Evolutionary conservation across 1,140 invertebrate species (phyloP).

Genomic region (Calycopis cecrops): DNA sequence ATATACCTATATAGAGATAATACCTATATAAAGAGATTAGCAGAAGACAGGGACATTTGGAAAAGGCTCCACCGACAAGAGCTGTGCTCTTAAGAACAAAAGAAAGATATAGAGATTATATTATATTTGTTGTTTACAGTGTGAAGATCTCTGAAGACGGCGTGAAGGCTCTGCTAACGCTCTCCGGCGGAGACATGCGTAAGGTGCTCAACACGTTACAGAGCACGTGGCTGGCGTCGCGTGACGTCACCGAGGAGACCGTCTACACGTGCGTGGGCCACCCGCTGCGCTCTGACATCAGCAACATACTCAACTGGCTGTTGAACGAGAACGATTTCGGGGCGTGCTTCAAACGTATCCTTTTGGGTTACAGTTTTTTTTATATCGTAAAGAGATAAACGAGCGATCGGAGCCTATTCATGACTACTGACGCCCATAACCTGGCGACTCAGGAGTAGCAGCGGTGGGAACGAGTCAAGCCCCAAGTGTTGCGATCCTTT

Average conservation of each 20-base stretch:
- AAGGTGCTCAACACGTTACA: constrained; percentile 97
- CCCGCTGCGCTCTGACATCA: constrained; percentile 92
- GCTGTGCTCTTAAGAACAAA: no score
- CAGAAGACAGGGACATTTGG: no score
- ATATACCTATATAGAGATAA: no score
- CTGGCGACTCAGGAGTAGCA: no score
- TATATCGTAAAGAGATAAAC: no score
- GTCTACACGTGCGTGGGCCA: constrained; percentile 98
- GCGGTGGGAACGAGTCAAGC: no score
- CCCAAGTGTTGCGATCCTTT: no score
- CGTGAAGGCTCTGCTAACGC: constrained; percentile 90
- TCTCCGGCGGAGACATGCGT: constrained; percentile 98
- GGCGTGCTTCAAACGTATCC: constrained; percentile 89
- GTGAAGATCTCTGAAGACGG: constrained; percentile 93
- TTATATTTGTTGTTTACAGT: constrained; percentile 69
- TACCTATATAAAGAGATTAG: no score
- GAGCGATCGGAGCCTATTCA: no score
- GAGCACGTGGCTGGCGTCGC: constrained; percentile 92
- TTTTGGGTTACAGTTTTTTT: constrained; percentile 40
- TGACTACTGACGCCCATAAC: no score
- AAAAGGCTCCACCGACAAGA: no score
- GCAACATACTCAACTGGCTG: constrained; percentile 91
- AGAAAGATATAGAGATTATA: no score
- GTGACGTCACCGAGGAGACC: constrained; percentile 90
- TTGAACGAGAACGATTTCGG: constrained; percentile 90